Evolutionary conservation across 2,797 vertebrate species (phyloP).

Genomic region (Phoeniculus purpureus): DNA sequence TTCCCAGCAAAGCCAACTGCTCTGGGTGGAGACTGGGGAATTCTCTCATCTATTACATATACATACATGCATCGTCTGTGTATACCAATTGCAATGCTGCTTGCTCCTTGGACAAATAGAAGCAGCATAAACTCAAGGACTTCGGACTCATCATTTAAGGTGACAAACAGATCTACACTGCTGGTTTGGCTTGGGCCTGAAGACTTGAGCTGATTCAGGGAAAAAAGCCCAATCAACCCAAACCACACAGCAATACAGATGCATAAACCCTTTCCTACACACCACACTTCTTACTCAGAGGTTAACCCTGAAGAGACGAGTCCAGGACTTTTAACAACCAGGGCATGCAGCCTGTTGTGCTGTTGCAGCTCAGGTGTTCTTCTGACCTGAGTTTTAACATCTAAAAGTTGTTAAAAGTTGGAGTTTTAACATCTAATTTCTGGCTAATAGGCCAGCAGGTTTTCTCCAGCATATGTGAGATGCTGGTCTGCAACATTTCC

Average conservation of each 20-base stretch:
- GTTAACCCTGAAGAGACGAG: background rate
- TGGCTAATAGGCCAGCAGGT: background rate
- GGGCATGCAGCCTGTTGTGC: background rate
- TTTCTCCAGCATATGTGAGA: background rate
- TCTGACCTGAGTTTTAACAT: background rate
- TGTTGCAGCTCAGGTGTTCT: background rate
- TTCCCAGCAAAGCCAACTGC: background rate
- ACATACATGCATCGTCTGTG: fast-evolving
- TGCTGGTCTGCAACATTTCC: background rate
- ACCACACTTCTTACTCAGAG: background rate
- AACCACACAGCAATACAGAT: background rate
- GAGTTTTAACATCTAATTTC: background rate
- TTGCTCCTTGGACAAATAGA: background rate
- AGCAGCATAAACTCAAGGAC: background rate
- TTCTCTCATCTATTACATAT: background rate
- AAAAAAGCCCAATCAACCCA: background rate
- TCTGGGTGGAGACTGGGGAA: background rate
- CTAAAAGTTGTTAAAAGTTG: background rate
- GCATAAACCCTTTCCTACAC: background rate
- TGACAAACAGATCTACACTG: background rate
- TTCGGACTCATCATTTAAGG: background rate
- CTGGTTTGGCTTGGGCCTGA: background rate
- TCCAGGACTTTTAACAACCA: background rate
- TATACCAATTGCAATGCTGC: background rate
- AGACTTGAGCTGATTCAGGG: background rate